Base-by-base conservation (phyloP, 2,113 vertebrate species). In the Pristiophorus japonicus region DNA sequence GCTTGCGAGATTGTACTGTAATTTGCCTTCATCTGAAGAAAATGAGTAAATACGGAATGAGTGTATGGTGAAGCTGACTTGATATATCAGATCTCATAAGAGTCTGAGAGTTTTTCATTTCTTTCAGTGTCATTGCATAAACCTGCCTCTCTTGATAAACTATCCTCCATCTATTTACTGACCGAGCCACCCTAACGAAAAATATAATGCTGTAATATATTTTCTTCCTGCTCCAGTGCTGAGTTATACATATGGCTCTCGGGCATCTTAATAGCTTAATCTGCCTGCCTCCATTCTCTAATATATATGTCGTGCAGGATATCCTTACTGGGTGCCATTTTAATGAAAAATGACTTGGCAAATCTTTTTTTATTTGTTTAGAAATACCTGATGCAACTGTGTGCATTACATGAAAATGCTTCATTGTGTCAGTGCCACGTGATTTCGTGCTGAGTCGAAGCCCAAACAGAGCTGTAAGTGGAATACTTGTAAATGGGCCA, bases 31-130 rank as follows among this genome's bases (percentile, higher is more conserved):
- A 63, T 22, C 59, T 63, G 34, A 65, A 65, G 18, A n/a, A 92
- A 92, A 92, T 91, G 59, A 92, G 30, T 55, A 63, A 92, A 92
- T 38, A 38, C 30, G 22, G 88, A 63, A 92, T 91, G 87, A 90
- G 59, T 90, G 87, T 1, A 14, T 63, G 55, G 30, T 42, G 59
- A 92, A 63, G 18, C 88, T 92, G 78, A 81, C 78, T 45, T 63
- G 12, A 92, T 92, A 63, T 20, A 92, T 91, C 24, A 62, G 30
- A 6, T 90, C 87, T 59, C 87, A 90, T 92, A 63, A 38, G n/a
- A 63, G 30, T 92, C 59, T 92, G 88, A 38, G 88, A 92, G 18
- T 65, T 38, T 38, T n/a, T 62, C 88, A 91, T 91, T 91, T 63
- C 59, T 59, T 81, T 91, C 87, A 91, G 27, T 62, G 87, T n/a